Conservation (phyloP, 1,140 invertebrate genomes). For the Cryptotermes secundus region DNA sequence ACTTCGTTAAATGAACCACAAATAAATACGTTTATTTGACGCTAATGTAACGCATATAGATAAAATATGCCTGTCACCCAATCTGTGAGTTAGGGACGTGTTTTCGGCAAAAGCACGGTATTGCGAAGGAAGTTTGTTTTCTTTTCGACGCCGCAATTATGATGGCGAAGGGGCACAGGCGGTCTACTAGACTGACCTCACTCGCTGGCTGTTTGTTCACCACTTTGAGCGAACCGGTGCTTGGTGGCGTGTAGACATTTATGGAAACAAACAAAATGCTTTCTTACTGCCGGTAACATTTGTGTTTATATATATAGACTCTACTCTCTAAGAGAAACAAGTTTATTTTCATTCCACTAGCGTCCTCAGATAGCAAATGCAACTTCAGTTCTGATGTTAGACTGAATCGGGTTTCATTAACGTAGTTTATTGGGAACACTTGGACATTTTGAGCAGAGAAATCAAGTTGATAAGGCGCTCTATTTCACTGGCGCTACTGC, state of each 20-base stretch:
- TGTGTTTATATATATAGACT: neutral
- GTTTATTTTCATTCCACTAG: neutral
- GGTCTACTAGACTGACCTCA: neutral
- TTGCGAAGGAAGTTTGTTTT: neutral
- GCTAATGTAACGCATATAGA: no score
- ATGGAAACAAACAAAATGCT: neutral
- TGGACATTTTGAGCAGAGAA: no score
- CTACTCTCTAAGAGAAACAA: neutral
- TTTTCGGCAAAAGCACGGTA: no score
- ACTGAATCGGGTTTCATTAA: neutral
- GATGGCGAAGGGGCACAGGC: neutral
- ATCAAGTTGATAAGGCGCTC: no score
- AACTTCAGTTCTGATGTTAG: no score
- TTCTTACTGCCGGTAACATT: neutral
- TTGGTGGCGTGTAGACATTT: neutral
- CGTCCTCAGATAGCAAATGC: no score
- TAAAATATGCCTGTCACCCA: no score
- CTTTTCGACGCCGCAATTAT: neutral
- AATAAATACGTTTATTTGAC: no score
- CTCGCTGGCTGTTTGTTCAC: neutral
- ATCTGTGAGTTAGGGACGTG: no score
- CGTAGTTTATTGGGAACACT: neutral
- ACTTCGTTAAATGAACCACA: no score
- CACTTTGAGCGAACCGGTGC: neutral
- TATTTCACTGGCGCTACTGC: no score